phyloP scores from a whole-genome alignment of 2,113 vertebrate species.

The Tautogolabrus adspersus region DNA sequence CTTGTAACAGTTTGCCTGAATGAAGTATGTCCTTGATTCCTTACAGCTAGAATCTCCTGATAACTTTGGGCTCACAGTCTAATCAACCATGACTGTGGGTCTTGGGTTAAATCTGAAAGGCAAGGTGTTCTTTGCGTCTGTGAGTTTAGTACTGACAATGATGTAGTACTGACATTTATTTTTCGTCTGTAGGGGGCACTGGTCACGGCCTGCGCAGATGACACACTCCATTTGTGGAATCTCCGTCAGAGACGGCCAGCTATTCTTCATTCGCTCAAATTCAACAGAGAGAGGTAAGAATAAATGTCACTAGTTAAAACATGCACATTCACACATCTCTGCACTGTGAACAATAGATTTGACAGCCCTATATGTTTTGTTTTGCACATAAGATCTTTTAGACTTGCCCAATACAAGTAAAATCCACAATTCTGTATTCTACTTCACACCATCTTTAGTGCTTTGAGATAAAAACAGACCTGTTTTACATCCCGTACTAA shows the following conservation, averaged over 20 bases:
- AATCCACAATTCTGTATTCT: neutral
- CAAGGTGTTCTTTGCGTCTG: slow-evolving; percentile 41
- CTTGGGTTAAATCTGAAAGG: neutral
- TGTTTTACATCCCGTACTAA: too few relatives aligned
- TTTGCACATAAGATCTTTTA: neutral
- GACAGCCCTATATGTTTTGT: neutral
- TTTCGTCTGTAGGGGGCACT: slow-evolving; percentile 89
- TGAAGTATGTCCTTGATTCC: neutral
- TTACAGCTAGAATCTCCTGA: neutral
- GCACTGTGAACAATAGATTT: neutral
- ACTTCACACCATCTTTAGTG: neutral
- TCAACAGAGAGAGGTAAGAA: slow-evolving; percentile 96
- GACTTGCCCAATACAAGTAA: neutral
- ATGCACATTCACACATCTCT: neutral
- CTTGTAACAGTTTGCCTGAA: neutral
- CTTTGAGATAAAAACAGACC: neutral
- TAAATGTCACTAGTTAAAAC: neutral
- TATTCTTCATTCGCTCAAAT: slow-evolving; percentile 96
- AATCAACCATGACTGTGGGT: neutral
- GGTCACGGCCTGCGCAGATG: slow-evolving; percentile 95
- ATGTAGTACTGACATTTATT: neutral
- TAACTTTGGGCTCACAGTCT: neutral
- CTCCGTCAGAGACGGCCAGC: slow-evolving; percentile 96
- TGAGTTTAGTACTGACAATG: neutral
- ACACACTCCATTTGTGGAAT: slow-evolving; percentile 98